phyloP scores from a whole-genome alignment of 2,113 vertebrate species.

The Rhodinocichla rosea region DNA sequence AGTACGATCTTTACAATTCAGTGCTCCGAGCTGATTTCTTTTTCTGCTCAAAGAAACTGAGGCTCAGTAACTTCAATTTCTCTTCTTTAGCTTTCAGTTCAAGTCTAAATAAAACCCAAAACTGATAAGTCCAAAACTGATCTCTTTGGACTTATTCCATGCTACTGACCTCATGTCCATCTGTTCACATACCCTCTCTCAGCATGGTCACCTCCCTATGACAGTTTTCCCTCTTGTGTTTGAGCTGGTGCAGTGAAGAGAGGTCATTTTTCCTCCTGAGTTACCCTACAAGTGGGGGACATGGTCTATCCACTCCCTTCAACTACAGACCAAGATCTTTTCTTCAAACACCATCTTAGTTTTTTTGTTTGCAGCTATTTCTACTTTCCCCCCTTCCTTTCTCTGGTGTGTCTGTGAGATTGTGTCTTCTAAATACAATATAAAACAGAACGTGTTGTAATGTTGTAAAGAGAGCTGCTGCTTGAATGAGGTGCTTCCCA shows the following conservation, averaged over 20 bases:
- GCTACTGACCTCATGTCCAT: constrained; percentile 30
- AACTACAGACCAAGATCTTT: not conserved
- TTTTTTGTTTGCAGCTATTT: not conserved
- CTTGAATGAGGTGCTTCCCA: constrained; percentile 64
- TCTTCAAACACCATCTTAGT: not conserved
- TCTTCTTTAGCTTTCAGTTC: not conserved
- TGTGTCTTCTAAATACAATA: not conserved
- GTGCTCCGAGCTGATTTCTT: not conserved
- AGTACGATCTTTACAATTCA: not conserved
- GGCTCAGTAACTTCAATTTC: not conserved
- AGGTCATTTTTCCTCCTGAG: not conserved
- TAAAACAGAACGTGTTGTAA: constrained; percentile 10
- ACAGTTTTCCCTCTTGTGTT: not conserved
- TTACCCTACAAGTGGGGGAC: not conserved
- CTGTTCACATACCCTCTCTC: constrained; percentile 13
- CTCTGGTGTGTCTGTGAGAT: not conserved
- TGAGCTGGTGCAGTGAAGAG: not conserved
- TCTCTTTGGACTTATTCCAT: constrained; percentile 11
- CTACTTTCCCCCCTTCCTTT: not conserved
- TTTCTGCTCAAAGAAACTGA: not conserved
- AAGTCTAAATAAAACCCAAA: constrained; percentile 14
- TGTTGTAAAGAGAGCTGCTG: constrained; percentile 48
- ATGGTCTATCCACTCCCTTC: not conserved
- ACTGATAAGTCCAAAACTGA: not conserved
- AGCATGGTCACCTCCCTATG: not conserved